Base-by-base conservation (phyloP, 1,140 invertebrate species). In the Aphelinus certus region DNA sequence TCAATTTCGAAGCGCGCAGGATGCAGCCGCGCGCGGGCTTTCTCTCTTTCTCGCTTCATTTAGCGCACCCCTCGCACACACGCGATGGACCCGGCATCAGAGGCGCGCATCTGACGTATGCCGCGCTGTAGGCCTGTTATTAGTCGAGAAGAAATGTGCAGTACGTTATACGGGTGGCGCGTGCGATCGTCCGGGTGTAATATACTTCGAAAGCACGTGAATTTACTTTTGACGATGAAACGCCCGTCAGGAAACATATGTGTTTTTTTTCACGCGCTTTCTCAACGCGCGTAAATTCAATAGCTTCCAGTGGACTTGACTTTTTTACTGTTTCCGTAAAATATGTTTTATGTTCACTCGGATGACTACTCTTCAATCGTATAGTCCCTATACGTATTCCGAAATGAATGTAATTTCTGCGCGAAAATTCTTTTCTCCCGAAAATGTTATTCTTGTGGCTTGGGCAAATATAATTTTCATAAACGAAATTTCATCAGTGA, bases 71-170 rank as follows among this genome's bases (percentile, higher is more conserved):
- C 47, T 70, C 46, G 26, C 26, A 26, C 26, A 26, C 26, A 26
- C 26, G 26, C 26, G 26, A 26, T 26, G 26, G 26, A 26, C 26
- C 26, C 26, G 26, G 26, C 26, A 26, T 26, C 26, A 26, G 26
- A 49, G 51, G 26, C 58, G 58, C 26, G 51, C 68, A 70, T 51
- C 57, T 48, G 66, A 48, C n/a, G 45, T 58, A 68, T 46, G 26
- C 26, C 7, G 58, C 66, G 26, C 26, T 26, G 26, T 69, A 70
- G 57, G 48, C 57, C 58, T 70, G 68, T 70, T 70, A 61, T 70
- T 70, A 68, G 53, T 58, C 7, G 57, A 47, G 58, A 56, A 42
- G 26, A 49, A 60, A 57, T 42, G 61, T 43, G 68, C 68, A 61
- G 57, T 70, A 57, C 48, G 46, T 69, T 69, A 46, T 69, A 60